A percentile compares a stretch with the other conserved stretches of the same genome.
Conservation (phyloP, 2,888 invertebrate genomes). For the Pristionchus mayeri region DNA sequence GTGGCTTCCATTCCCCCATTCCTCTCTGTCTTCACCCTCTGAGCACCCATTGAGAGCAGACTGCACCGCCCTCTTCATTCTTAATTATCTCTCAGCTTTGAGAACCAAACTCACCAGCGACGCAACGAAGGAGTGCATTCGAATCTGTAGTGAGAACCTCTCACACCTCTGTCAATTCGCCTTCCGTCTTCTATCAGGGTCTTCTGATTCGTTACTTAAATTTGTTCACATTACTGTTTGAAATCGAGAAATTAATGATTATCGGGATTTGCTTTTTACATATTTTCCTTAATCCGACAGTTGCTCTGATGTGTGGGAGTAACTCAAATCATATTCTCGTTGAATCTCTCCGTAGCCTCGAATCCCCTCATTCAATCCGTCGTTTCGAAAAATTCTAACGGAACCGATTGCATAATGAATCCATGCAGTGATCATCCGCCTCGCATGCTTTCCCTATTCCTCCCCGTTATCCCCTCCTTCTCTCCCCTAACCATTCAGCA, state of each 20-base stretch:
- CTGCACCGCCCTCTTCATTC: too few relatives aligned
- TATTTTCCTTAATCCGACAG: background rate
- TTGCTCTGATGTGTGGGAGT: background rate
- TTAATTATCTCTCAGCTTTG: too few relatives aligned
- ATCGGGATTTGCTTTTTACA: background rate
- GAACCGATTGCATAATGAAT: constrained; percentile 10
- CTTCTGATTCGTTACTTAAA: too few relatives aligned
- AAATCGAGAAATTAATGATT: background rate
- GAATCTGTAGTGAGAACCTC: too few relatives aligned
- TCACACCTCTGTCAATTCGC: too few relatives aligned
- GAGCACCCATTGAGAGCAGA: too few relatives aligned
- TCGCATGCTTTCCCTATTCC: too few relatives aligned
- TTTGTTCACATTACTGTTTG: too few relatives aligned
- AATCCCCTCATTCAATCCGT: background rate
- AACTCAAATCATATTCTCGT: background rate
- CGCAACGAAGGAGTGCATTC: too few relatives aligned
- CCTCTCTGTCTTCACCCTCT: background rate
- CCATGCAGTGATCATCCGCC: too few relatives aligned
- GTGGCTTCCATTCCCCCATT: constrained; percentile 11
- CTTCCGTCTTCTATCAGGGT: too few relatives aligned
- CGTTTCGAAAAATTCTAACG: background rate
- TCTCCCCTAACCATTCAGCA: background rate
- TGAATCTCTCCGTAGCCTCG: background rate
- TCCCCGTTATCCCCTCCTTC: background rate
- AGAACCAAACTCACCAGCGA: too few relatives aligned